These are phyloP conservation scores for Calephelis nemesis DNA, from an alignment of 1,140 invertebrate genomes.

Conservation along the genomic window DNA sequence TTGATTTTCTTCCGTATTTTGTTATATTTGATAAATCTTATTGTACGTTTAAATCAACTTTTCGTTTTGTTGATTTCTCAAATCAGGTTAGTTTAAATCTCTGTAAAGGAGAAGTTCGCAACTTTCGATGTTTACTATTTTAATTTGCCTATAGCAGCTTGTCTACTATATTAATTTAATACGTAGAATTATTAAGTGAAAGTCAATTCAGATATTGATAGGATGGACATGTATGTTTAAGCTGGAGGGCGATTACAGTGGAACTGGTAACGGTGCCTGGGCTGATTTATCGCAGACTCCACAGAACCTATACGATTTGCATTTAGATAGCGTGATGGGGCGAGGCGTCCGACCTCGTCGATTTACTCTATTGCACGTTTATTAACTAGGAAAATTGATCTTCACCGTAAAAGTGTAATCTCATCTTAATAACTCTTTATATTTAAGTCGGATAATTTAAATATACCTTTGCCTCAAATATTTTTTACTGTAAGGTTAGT, in stretches of 20 bases:
- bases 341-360: slow-evolving; percentile 35
- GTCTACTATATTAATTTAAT: too few species aligned
- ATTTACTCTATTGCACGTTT: slow-evolving; percentile 66
- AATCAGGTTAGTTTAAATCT: too few species aligned
- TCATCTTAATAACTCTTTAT: slow-evolving; percentile 29
- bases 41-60: too few species aligned
- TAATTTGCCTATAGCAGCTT: too few species aligned
- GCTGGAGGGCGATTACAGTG: slow-evolving; percentile 31
- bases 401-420: slow-evolving; percentile 4
- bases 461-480: too few species aligned
- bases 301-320: slow-evolving; percentile 74
- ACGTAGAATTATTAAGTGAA: background rate
- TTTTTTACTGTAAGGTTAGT: too few species aligned
- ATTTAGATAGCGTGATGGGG: slow-evolving; percentile 67
- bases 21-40: too few species aligned
- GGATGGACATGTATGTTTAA: slow-evolving; percentile 1
- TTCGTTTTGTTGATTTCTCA: too few species aligned
- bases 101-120: too few species aligned
- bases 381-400: slow-evolving; percentile 40
- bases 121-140: too few species aligned
- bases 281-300: slow-evolving; percentile 72
- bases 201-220: slow-evolving; percentile 18
- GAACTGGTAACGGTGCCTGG: slow-evolving; percentile 51
- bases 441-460: slow-evolving; percentile 30
- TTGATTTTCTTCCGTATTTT: too few species aligned